Conservation (phyloP, 1,140 invertebrate genomes). For the Macrobrachium rosenbergii region DNA sequence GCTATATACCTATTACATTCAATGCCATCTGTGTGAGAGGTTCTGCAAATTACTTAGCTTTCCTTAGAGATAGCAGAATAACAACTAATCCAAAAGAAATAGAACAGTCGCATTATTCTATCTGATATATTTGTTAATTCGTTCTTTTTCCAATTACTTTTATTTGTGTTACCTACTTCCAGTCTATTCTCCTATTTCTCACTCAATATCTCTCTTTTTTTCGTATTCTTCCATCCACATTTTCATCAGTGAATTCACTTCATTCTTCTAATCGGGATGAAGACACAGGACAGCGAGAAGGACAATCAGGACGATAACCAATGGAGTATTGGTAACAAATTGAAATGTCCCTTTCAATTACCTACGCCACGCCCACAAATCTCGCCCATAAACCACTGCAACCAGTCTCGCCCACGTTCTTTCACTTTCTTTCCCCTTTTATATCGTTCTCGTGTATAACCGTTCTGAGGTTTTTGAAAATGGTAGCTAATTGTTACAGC, state of each 20-base stretch:
- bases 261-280: not conserved
- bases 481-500: too few relatives aligned
- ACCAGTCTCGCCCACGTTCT: not conserved
- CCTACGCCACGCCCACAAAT: not conserved
- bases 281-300: constrained; percentile 18
- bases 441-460: too few relatives aligned
- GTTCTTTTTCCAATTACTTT: not conserved
- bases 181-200: not conserved
- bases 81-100: too few relatives aligned
- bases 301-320: constrained; percentile 39
- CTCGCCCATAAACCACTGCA: not conserved
- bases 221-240: not conserved
- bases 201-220: not conserved
- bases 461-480: too few relatives aligned
- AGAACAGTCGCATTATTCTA: too few relatives aligned
- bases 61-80: too few relatives aligned
- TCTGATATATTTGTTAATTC: too few relatives aligned
- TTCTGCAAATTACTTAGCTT: too few relatives aligned
- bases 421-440: not conserved
- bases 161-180: not conserved
- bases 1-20: too few relatives aligned
- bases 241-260: not conserved
- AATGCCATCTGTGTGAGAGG: too few relatives aligned
- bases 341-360: constrained; percentile 43
- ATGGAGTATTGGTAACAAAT: constrained; percentile 46